Percentiles rank a stretch among this genome's conserved stretches.
Evolutionary conservation across 2,113 vertebrate genomes (phyloP).

Genomic region (Ciconia maguari): DNA sequence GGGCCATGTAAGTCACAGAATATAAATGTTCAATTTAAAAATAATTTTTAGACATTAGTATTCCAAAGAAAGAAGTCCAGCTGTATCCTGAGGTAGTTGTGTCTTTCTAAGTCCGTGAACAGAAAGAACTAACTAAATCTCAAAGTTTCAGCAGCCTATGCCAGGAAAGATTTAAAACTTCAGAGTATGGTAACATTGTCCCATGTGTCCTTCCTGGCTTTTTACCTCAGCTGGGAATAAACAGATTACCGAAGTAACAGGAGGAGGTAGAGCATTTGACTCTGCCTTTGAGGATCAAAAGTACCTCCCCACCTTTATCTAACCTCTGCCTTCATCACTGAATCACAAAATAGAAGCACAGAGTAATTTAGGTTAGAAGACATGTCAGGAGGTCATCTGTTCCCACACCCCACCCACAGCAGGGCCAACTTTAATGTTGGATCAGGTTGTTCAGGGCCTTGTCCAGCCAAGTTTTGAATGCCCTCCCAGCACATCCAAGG

Average conservation of each 20-base stretch:
- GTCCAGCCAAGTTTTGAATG: background rate
- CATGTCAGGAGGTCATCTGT: background rate
- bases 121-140: background rate
- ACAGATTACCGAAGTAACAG: background rate
- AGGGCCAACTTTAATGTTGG: background rate
- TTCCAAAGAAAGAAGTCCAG: background rate
- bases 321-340: background rate
- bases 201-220: background rate
- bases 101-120: background rate
- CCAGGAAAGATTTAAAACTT: background rate
- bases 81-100: background rate
- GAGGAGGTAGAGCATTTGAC: background rate
- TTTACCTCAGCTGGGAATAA: background rate
- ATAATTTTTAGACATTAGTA: background rate
- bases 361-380: background rate
- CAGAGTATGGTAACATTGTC: background rate
- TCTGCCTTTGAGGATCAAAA: background rate
- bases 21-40: background rate
- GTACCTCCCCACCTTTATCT: background rate
- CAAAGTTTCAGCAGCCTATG: background rate
- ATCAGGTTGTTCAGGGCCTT: background rate
- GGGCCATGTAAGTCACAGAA: background rate
- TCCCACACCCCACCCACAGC: background rate
- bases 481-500: background rate
- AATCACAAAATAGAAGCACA: background rate